Conservation (phyloP, 2,888 invertebrate genomes). For the Seira ritae region DNA sequence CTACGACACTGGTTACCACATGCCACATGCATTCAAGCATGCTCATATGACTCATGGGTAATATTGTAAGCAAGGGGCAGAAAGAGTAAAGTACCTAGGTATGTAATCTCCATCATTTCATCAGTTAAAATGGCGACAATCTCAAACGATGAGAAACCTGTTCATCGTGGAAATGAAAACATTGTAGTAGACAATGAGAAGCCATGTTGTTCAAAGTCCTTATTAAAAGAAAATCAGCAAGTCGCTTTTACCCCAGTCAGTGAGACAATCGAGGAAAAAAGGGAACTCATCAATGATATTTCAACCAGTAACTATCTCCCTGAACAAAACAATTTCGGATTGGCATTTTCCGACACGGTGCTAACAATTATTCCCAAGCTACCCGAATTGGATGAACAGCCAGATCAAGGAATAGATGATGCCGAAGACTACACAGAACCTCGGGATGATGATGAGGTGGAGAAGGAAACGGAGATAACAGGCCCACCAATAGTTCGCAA, state of each 20-base stretch:
- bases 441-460: background rate
- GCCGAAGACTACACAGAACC: background rate
- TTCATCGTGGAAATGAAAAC: background rate
- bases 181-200: background rate
- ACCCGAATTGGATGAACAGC: background rate
- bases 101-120: no score
- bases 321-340: background rate
- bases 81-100: no score
- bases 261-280: no score
- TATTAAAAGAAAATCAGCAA: background rate
- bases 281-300: no score
- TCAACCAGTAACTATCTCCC: background rate
- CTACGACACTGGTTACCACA: no score
- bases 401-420: background rate
- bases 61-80: no score
- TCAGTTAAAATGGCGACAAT: no score
- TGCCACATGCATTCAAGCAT: no score
- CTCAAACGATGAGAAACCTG: no score
- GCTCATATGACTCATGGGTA: no score
- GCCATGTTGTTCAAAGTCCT: constrained; percentile 34
- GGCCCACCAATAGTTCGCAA: background rate
- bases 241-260: background rate
- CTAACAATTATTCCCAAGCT: background rate
- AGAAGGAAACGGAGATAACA: background rate
- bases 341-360: constrained; percentile 29